Evolutionary conservation across 2,888 invertebrate genomes (phyloP), one percentile per base, ranked within the genome.

Genomic region (Lithophane leautieri): DNA sequence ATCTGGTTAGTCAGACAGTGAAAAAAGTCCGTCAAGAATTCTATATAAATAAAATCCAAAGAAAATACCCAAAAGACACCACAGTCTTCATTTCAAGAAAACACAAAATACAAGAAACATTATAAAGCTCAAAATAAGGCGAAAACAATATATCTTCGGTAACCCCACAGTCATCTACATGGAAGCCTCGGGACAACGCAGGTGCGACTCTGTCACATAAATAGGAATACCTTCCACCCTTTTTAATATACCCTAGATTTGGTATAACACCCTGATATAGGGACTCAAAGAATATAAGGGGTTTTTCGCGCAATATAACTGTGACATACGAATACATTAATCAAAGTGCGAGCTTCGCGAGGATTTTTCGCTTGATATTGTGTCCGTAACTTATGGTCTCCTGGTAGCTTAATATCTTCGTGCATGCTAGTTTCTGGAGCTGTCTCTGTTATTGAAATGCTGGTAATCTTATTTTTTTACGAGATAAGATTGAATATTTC

Each of bases 221-320:
- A 94, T 93, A 94, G 91, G 91, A 88, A 81, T 88, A 82, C 88
- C 89, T 87, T 88, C 88, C 92, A 91, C 94, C 94, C 94, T 95
- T 95, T 96, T 95, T 95, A 95, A 95, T 95, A 95, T 95, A 95
- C 96, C 95, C 95, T 95, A 96, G 95, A 96, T 95, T 95, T 94
- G 92, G 94, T 93, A 91, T 95, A 95, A 95, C 94, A 93, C 94
- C 94, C 92, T 93, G 88, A 88, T 92, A 92, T 93, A 93, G 92
- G 92, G 91, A 86, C 84, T 92, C 91, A 91, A 90, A 90, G 91
- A 93, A 91, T 91, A 91, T 90, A 91, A 86, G 92, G 92, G 91
- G 91, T 89, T 86, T 86, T 92, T 91, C 91, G 89, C 91, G 93
- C 92, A 95, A 95, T 95, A 95, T 94, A 94, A 94, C 94, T 93